A percentile compares a stretch with the other conserved stretches of the same genome.
phyloP scores from a whole-genome alignment of 1,140 invertebrate genomes.

The Metopolophium dirhodum region DNA sequence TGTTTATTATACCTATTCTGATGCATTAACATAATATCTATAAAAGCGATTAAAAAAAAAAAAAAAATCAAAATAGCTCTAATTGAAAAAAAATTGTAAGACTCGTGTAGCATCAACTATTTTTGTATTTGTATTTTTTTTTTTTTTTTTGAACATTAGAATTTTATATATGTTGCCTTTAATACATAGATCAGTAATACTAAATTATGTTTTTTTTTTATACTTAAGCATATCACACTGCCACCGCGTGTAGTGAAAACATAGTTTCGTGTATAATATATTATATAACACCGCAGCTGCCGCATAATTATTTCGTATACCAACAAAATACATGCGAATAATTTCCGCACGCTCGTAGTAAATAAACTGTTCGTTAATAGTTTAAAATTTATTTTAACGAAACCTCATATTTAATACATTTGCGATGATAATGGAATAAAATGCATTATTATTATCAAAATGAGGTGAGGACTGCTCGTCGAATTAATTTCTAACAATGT shows the following conservation, averaged over 20 bases:
- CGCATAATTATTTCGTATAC: neutral
- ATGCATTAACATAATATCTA: conserved; percentile 14
- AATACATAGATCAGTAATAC: conserved; percentile 26
- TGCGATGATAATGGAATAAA: neutral
- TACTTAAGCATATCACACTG: conserved; percentile 4
- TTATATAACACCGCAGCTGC: conserved; percentile 1
- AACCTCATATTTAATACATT: neutral
- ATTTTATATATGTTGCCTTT: neutral
- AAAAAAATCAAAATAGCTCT: neutral
- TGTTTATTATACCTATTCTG: conserved; percentile 21
- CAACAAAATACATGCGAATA: neutral
- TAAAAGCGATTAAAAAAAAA: neutral
- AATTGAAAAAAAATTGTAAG: neutral
- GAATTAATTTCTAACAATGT: conserved; percentile 43
- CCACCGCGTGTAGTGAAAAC: conserved; percentile 2
- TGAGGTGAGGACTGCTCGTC: neutral
- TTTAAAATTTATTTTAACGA: neutral
- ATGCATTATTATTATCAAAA: neutral
- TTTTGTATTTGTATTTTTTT: conserved; percentile 12
- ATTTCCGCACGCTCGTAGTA: conserved; percentile 13
- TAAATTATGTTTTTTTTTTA: neutral
- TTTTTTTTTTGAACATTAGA: conserved; percentile 7
- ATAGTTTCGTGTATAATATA: conserved; percentile 33
- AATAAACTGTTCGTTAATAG: neutral
- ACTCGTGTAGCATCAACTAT: neutral